These are phyloP conservation scores for Pavo muticus DNA, from an alignment of 2,113 vertebrate genomes.

Conservation along the genomic window DNA sequence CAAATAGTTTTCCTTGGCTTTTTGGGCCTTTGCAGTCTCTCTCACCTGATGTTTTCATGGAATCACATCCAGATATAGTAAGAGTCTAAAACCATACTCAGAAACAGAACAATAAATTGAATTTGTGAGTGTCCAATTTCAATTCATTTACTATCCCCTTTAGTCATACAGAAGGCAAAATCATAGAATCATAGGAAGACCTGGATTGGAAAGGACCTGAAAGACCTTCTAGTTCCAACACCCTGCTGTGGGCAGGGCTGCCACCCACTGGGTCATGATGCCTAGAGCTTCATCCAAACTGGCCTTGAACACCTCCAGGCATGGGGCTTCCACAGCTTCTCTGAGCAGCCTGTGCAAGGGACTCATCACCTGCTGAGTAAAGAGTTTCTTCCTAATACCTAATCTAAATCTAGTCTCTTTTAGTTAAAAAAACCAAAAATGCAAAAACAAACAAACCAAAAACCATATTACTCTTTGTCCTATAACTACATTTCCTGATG, in stretches of 20 bases:
- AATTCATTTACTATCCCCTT: not conserved
- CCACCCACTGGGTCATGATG: not conserved
- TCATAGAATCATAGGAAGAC: not conserved
- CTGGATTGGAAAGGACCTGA: not conserved
- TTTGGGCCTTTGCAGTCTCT: not conserved
- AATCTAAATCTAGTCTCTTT: not conserved
- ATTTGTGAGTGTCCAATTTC: not conserved
- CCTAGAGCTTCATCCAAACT: not conserved
- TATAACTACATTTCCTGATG: not conserved
- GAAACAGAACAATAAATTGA: slow-evolving; percentile 32
- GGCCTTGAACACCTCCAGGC: not conserved
- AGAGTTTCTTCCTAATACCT: not conserved
- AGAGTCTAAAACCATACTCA: not conserved
- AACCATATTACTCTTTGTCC: not conserved
- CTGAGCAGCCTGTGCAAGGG: not conserved
- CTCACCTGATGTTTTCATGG: not conserved
- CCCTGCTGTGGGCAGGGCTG: not conserved
- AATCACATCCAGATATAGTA: not conserved
- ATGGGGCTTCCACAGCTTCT: not conserved
- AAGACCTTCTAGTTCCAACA: not conserved
- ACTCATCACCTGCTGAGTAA: not conserved
- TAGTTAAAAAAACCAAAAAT: not conserved
- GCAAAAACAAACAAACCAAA: too few relatives aligned
- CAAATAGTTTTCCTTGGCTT: not conserved
- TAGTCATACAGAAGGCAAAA: not conserved